phyloP scores from a whole-genome alignment of 1,140 invertebrate genomes.

The Ooceraea biroi region DNA sequence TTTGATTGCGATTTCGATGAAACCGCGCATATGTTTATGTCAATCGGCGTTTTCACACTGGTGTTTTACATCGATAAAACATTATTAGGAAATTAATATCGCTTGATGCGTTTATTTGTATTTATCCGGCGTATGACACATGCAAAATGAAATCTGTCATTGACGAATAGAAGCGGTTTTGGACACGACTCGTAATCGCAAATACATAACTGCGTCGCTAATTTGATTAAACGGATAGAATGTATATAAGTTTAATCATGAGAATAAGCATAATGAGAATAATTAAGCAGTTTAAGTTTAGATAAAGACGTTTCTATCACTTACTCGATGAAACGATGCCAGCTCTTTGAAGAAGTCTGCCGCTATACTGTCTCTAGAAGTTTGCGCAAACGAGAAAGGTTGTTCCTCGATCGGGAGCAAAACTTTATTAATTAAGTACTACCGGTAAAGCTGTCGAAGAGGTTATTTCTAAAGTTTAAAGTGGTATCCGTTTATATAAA shows the following conservation, averaged over 20 bases:
- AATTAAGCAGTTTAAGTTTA: conserved; percentile 35
- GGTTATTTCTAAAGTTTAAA: conserved; percentile 45
- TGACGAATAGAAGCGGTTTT: neutral
- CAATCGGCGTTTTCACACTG: neutral
- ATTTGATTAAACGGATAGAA: conserved; percentile 11
- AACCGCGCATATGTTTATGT: neutral
- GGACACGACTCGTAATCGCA: neutral
- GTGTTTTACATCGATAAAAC: neutral
- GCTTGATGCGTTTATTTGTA: conserved; percentile 17
- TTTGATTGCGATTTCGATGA: conserved; percentile 35
- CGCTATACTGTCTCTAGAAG: conserved; percentile 28
- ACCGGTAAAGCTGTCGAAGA: conserved; percentile 40
- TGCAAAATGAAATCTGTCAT: neutral
- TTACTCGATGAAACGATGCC: conserved; percentile 10
- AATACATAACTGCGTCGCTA: neutral
- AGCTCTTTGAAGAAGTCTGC: conserved; percentile 35
- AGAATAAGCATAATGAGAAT: conserved; percentile 40
- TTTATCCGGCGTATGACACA: neutral
- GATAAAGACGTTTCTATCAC: conserved; percentile 51
- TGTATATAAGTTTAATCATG: conserved; percentile 23
- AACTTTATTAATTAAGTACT: conserved; percentile 60
- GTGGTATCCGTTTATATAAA: conserved; percentile 36
- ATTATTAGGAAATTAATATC: conserved; percentile 31
- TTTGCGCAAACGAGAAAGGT: conserved; percentile 46
- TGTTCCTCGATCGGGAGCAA: conserved; percentile 35